Base-by-base conservation (phyloP, 1,140 invertebrate species). In the Papilio polytes region DNA sequence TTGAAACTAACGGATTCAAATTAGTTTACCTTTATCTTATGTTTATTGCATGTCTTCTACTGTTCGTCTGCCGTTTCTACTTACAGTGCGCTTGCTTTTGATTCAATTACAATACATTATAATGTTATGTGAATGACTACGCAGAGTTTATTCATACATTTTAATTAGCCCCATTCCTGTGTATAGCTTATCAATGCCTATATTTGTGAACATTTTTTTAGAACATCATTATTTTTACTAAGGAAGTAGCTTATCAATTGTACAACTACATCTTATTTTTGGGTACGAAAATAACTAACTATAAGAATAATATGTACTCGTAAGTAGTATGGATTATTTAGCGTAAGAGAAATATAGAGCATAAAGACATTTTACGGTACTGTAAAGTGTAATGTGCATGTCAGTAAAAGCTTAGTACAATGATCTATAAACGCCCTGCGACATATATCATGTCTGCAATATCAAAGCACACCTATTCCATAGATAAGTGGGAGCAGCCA, bases 21-120 rank as follows among this genome's bases (percentile, higher is more conserved):
- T 78, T 78, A 78, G 77, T 78, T 78, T 78, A 78, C 77, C 56
- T 78, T 78, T 63, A 78, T 78, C 56, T 78, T 66, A 78, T 78
- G 77, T 78, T 78, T 78, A 78, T 78, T 78, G 77, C 77, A 78
- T 78, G 53, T 78, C 59, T 78, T 66, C 56, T 63, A 78, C 31
- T 59, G 76, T 44, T n/a, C 36, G 51, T 44, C 31, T 63, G 53
- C 53, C 9, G 56, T 78, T 78, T 78, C 53, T 63, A 31, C 77
- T 78, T 78, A 78, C 31, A 63, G 46, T 78, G 31, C 31, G 63
- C 41, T 59, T 13, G 26, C 10, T 63, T 78, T 59, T 44, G 77
- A 78, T 78, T 78, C 44, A 78, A 78, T 78, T 78, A 44, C 20
- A 78, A 78, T 78, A 78, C 20, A 63, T 78, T 78, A 63, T 78